Base-by-base conservation (phyloP, 2,888 invertebrate genomes). In the Drosophila suboccidentalis region DNA sequence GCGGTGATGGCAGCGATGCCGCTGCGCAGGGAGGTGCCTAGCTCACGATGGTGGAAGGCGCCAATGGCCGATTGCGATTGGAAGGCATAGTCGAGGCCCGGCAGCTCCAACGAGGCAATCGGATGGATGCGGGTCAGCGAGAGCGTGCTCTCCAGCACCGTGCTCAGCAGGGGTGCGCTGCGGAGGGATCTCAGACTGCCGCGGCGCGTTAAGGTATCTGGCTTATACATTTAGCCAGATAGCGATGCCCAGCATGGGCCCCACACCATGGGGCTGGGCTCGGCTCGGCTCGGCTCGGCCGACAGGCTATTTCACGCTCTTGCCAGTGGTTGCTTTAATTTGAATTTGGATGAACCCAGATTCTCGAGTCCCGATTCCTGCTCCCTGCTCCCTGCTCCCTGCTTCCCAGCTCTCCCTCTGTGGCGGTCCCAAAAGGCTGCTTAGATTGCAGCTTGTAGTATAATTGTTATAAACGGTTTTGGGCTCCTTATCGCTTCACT, bases 151-250 rank as follows among this genome's bases (percentile, higher is more conserved):
- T 93, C 93, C 78, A 93, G 87, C 55, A 93, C 92, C 81, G 93
- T 92, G 80, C 92, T 93, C 68, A 93, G 91, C 82, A 93, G 80
- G 69, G 93, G 93, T 67, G 93, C 93, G 84, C 93, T 93, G 87
- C 93, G 91, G 77, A 93, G 92, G 85, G 93, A 93, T 92, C 93
- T 92, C 83, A 93, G 90, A 90, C 93, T 93, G 92, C 92, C 92
- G 87, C 92, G 93, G 85, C 92, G 90, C 81, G 91, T 91, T 75
- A 91, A 75, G n/a, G 92, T 90, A 69, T 91, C 91, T 80, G 92
- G 90, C 80, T 92, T 93, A 91, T 91, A 93, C 93, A 93, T 93
- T 93, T 92, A 92, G 85, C 49, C 75, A 38, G 29, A 32, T 22
- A 46, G 36, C 19, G 36, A 36, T 29, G 34, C 19, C 19, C 36